Evolutionary conservation across 2,797 vertebrate species (phyloP), one percentile per base, ranked within the genome.

Genomic region (Acrossocheilus fasciatus): DNA sequence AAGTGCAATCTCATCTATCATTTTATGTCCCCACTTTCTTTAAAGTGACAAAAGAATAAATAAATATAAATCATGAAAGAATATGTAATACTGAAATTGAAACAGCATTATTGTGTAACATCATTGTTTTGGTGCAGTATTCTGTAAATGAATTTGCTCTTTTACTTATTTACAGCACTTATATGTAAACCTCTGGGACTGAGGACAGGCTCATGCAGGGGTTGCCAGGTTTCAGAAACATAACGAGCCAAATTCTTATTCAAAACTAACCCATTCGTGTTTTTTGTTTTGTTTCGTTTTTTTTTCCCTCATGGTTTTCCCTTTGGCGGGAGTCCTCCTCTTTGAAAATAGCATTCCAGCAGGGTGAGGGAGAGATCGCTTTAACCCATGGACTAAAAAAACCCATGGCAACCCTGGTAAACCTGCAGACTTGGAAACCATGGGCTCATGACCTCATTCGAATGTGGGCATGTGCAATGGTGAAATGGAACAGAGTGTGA

Each of bases 161-260:
- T 92, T 91, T 88, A 90, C 91, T 91, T 89, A 92, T 91, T 91
- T 92, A 90, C 90, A 92, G 92, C 92, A 93, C 45, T 52, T 75
- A 26, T 34, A 91, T 93, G 88, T 90, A 92, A 91, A 88, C 91
- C 91, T 89, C 91, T 91, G 91, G 89, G 91, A 91, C 89, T 91
- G 82, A 84, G 87, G 93, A 93, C 91, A 94, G 92, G 91, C 89
- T 86, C 85, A 92, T 88, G 88, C 39, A 39, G 39, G 39, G 39
- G 39, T 39, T 39, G 39, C 39, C 39, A 39, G 39, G 39, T 39
- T 39, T 39, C 5, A 6, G 39, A 39, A 39, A 39, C 39, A 39
- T 39, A 39, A 39, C 39, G 6, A 6, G 39, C 39, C 39, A 6
- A 39, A 39, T 39, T 39, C 4, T 39, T 39, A 39, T 45, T 12